A percentile compares a stretch with the other conserved stretches of the same genome.
phyloP scores from a whole-genome alignment of 2,113 vertebrate species.

The Pangasianodon hypophthalmus region DNA sequence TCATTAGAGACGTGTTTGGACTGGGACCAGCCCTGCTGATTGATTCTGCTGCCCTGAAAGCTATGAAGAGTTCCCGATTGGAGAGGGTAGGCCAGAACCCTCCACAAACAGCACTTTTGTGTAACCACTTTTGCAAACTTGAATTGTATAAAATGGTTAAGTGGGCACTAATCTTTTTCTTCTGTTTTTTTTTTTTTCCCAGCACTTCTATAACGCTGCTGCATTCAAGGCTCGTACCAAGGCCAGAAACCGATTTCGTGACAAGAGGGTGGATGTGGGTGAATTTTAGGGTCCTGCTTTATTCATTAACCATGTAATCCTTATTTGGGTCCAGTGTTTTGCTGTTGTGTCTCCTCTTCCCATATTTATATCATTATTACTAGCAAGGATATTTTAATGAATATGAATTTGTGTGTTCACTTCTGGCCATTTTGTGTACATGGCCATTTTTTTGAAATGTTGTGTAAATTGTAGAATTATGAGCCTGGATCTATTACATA shows the following conservation, averaged over 20 bases:
- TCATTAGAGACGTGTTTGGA: conserved; percentile 95
- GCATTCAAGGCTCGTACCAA: conserved; percentile 98
- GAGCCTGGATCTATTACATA: neutral
- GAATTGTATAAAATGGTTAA: neutral
- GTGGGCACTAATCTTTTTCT: neutral
- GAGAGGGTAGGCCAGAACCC: conserved; percentile 81
- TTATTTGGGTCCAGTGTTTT: conserved; percentile 30
- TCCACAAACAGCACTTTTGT: neutral
- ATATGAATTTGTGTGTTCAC: conserved; percentile 19
- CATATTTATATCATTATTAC: conserved; percentile 16
- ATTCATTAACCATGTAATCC: neutral
- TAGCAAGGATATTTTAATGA: conserved; percentile 1
- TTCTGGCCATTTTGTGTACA: neutral
- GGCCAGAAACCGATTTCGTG: conserved; percentile 94
- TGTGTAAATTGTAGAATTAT: neutral
- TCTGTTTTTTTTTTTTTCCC: conserved; percentile 45
- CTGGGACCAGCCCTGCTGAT: conserved; percentile 92
- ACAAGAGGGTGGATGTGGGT: conserved; percentile 94
- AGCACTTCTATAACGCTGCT: conserved; percentile 98
- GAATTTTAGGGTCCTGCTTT: conserved; percentile 80
- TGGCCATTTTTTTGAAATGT: neutral
- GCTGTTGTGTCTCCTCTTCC: conserved; percentile 37
- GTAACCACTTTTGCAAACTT: neutral
- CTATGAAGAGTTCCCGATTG: conserved; percentile 93
- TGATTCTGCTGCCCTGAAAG: conserved; percentile 88